Evolutionary conservation across 2,113 vertebrate genomes (phyloP).

Genomic region (Uria aalge): DNA sequence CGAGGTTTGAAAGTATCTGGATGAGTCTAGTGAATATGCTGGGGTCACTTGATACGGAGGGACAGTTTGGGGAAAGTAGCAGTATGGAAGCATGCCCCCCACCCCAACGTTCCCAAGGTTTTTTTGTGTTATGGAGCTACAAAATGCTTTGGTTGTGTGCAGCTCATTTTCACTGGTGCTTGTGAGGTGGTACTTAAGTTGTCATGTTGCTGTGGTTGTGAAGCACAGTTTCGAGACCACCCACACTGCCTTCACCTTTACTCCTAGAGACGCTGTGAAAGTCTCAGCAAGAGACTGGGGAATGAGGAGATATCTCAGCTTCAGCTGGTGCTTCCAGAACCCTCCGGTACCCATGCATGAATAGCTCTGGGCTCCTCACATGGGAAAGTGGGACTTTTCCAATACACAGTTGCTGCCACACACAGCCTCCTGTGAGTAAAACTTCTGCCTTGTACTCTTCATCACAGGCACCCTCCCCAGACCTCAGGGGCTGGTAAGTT

Average conservation of each 20-base stretch:
- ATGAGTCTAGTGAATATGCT: not conserved
- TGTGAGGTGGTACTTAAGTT: not conserved
- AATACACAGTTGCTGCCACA: not conserved
- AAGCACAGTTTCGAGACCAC: rapidly evolving
- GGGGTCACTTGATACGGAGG: no score
- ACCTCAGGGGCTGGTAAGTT: not conserved
- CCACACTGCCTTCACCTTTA: not conserved
- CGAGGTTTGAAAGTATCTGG: not conserved
- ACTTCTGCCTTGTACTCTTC: not conserved
- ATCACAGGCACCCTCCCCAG: not conserved
- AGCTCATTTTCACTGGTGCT: not conserved
- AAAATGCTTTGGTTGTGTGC: not conserved
- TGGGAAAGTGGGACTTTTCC: not conserved
- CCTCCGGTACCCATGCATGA: not conserved
- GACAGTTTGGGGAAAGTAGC: not conserved
- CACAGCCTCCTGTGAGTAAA: not conserved
- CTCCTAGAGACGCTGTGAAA: not conserved
- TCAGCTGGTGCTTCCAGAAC: not conserved
- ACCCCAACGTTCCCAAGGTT: not conserved
- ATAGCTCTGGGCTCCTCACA: not conserved
- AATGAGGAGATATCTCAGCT: not conserved
- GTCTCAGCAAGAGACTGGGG: not conserved
- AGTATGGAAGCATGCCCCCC: not conserved
- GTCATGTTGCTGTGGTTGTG: not conserved
- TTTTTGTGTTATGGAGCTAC: not conserved